These are phyloP conservation scores for Delichon dasypus DNA, from an alignment of 2,797 vertebrate genomes.

Conservation along the genomic window DNA sequence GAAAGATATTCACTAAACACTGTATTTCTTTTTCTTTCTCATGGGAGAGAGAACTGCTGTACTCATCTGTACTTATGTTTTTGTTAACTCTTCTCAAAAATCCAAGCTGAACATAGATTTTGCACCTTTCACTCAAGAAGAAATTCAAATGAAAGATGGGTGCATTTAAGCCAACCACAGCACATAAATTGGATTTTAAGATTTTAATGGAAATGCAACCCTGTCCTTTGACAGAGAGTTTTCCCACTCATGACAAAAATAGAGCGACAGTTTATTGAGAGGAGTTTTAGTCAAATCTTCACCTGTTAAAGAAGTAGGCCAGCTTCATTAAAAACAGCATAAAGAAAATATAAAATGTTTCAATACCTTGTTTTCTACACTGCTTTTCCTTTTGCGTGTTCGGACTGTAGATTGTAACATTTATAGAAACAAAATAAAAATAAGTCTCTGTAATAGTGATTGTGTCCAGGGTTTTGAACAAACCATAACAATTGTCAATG, in stretches of 20 bases:
- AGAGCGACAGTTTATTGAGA: background rate
- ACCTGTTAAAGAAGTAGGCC: background rate
- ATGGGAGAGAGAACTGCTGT: background rate
- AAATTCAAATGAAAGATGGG: background rate
- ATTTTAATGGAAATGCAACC: background rate
- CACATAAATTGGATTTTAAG: background rate
- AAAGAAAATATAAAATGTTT: background rate
- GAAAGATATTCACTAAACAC: slow-evolving; percentile 11
- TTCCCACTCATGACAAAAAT: background rate
- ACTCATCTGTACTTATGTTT: background rate
- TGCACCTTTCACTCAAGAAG: background rate
- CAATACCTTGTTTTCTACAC: background rate
- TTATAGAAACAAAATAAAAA: background rate
- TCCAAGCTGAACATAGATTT: background rate
- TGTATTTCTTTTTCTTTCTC: slow-evolving; percentile 33
- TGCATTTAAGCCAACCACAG: background rate
- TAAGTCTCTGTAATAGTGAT: background rate
- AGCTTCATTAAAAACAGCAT: background rate
- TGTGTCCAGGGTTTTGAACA: background rate
- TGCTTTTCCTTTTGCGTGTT: background rate
- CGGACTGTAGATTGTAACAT: background rate
- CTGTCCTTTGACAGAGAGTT: background rate
- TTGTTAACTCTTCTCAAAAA: background rate
- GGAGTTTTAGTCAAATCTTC: background rate
- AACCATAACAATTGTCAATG: background rate